Conservation (phyloP, 1,140 invertebrate genomes). For the Drosophila biarmipes region DNA sequence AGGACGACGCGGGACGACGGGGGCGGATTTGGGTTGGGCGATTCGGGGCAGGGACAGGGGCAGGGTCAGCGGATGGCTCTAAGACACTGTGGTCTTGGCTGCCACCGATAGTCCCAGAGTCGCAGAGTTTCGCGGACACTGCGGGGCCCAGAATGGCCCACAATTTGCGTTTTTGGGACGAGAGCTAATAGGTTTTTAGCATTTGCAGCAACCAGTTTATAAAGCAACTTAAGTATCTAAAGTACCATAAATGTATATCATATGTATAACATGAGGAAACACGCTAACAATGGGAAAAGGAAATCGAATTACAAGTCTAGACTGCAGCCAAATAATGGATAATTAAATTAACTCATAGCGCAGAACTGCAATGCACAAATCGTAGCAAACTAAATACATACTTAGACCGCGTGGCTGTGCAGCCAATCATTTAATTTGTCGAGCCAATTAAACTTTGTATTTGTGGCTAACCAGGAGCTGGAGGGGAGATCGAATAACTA, state of each 20-base stretch:
- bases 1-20: slow-evolving; percentile 48
- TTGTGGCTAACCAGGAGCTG: slow-evolving; percentile 56
- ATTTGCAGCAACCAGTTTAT: slow-evolving; percentile 73
- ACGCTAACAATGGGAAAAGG: slow-evolving; percentile 25
- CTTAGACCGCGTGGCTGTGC: slow-evolving; percentile 53
- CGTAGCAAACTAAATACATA: slow-evolving; percentile 66
- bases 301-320: slow-evolving; percentile 72
- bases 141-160: not conserved
- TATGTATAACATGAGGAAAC: slow-evolving; percentile 48
- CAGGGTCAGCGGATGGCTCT: slow-evolving; percentile 5
- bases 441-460: slow-evolving; percentile 60
- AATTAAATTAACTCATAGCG: slow-evolving; percentile 43
- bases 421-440: slow-evolving; percentile 64
- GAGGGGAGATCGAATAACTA: slow-evolving; percentile 36
- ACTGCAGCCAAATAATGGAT: slow-evolving; percentile 76
- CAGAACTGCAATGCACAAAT: slow-evolving; percentile 73
- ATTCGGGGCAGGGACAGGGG: slow-evolving; percentile 1
- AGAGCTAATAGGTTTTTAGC: slow-evolving; percentile 73
- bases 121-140: slow-evolving; percentile 10
- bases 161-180: not conserved
- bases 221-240: slow-evolving; percentile 34
- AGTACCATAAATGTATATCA: slow-evolving; percentile 53
- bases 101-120: slow-evolving; percentile 17
- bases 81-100: not conserved
- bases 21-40: slow-evolving; percentile 6